Percentiles rank a stretch among this genome's conserved stretches.
Conservation (phyloP, 2,797 vertebrate species). For the Trematomus bernacchii region DNA sequence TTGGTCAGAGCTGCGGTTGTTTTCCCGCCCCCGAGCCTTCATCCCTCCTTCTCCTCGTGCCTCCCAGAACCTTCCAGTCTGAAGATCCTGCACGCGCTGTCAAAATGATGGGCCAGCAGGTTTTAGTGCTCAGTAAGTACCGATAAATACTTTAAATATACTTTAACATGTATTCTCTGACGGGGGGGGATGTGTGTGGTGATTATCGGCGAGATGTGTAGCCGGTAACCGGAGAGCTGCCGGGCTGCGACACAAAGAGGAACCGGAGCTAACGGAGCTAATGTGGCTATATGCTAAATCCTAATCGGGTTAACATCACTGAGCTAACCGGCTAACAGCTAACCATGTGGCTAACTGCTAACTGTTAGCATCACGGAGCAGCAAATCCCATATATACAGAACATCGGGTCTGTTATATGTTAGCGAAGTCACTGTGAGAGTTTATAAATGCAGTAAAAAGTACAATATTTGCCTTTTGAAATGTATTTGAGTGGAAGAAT, state of each 20-base stretch:
- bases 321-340: too few relatives aligned
- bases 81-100: constrained; percentile 44
- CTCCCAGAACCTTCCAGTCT: constrained; percentile 86
- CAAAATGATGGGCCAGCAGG: constrained; percentile 92
- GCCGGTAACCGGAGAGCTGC: neutral
- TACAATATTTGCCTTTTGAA: too few relatives aligned
- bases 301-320: constrained; percentile 23
- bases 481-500: too few relatives aligned
- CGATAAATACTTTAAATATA: accelerated
- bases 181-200: too few relatives aligned
- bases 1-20: constrained; percentile 52
- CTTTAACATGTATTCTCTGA: accelerated
- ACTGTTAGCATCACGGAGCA: too few relatives aligned
- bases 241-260: constrained; percentile 42
- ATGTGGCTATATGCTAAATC: neutral
- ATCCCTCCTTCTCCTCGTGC: constrained; percentile 57
- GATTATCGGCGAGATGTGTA: neutral
- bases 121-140: constrained; percentile 92
- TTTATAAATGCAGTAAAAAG: too few relatives aligned
- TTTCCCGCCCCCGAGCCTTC: neutral
- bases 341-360: too few relatives aligned
- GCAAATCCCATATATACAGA: too few relatives aligned
- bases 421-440: too few relatives aligned
- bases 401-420: too few relatives aligned
- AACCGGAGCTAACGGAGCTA: constrained; percentile 32